Evolutionary conservation across 2,113 vertebrate genomes (phyloP).

Genomic region (Lonchura striata): DNA sequence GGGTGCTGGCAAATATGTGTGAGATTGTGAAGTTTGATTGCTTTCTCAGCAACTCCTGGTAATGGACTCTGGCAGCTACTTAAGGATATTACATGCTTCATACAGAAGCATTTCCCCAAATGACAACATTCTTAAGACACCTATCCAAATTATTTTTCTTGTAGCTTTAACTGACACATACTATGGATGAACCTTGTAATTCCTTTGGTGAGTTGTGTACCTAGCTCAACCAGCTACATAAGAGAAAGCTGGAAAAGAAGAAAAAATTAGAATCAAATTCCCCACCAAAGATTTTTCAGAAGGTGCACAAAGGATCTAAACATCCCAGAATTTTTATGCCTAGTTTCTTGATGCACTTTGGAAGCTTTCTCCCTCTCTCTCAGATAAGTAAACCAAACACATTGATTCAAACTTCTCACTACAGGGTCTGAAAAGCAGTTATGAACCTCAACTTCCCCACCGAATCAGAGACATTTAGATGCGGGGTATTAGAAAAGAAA

Average conservation of each 20-base stretch:
- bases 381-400: background rate
- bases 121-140: background rate
- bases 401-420: background rate
- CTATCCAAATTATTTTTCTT: background rate
- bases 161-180: background rate
- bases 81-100: background rate
- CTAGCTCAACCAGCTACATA: background rate
- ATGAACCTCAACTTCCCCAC: background rate
- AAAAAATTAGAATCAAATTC: background rate
- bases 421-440: background rate
- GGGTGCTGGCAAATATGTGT: background rate
- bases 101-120: background rate
- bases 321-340: background rate
- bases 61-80: background rate
- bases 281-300: background rate
- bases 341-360: background rate
- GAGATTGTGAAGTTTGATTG: background rate
- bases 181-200: background rate
- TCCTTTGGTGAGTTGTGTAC: background rate
- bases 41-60: background rate
- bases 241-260: background rate
- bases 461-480: background rate
- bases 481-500: background rate
- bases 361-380: background rate
- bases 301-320: background rate